Evolutionary conservation across 2,888 invertebrate species (phyloP).

Genomic region (Cecidostiba fungosa): DNA sequence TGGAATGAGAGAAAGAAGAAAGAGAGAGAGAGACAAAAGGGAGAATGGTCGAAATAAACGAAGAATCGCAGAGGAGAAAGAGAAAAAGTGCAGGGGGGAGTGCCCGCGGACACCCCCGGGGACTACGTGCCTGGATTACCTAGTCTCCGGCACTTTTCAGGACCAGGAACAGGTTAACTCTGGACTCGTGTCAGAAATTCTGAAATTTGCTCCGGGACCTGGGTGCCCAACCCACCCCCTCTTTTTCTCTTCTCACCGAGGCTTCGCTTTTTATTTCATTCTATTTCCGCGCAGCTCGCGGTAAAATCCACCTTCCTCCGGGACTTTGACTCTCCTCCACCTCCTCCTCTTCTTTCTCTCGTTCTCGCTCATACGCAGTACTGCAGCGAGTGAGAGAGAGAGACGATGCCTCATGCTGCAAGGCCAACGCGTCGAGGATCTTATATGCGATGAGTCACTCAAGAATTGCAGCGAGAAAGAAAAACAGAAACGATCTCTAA

Average conservation of each 20-base stretch:
- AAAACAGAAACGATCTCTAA: not conserved
- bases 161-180: constrained; percentile 64
- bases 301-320: constrained; percentile 50
- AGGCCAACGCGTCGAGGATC: constrained; percentile 9
- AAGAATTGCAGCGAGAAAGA: not conserved
- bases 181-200: constrained; percentile 65
- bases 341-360: not conserved
- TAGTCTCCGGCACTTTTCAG: constrained; percentile 61
- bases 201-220: constrained; percentile 64
- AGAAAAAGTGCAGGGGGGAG: constrained; percentile 32
- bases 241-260: constrained; percentile 4
- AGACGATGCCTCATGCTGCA: not conserved
- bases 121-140: constrained; percentile 67
- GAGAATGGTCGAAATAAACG: constrained; percentile 47
- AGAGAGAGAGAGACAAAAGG: constrained; percentile 35
- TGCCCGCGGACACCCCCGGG: constrained; percentile 58
- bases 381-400: not conserved
- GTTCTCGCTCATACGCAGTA: not conserved
- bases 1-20: not conserved
- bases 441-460: constrained; percentile 28
- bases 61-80: constrained; percentile 41
- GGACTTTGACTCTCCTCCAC: constrained; percentile 35
- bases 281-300: constrained; percentile 48
- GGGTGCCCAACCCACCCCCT: not conserved
- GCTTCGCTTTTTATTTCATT: constrained; percentile 61